Evolutionary conservation across 2,888 invertebrate species (phyloP).

Genomic region (Gerris lacustris): DNA sequence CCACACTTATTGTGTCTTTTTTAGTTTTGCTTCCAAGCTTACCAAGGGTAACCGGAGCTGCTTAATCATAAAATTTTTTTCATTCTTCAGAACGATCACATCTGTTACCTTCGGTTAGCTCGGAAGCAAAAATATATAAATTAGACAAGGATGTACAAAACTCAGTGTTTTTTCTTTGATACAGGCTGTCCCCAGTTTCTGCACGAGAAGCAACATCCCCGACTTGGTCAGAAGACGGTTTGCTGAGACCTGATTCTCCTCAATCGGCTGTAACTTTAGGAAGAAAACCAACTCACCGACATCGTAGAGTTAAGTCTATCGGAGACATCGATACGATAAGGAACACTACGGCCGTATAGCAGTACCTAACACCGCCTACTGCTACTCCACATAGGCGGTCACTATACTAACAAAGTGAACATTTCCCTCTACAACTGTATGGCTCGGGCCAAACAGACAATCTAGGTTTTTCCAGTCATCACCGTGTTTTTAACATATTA

Average conservation of each 20-base stretch:
- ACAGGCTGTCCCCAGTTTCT: constrained; percentile 42
- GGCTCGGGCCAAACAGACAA: too few relatives aligned
- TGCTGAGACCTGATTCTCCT: constrained; percentile 26
- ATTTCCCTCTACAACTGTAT: not conserved
- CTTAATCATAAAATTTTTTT: too few relatives aligned
- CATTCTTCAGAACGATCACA: too few relatives aligned
- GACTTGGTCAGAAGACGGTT: constrained; percentile 34
- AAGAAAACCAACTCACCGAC: constrained; percentile 44
- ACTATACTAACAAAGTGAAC: not conserved
- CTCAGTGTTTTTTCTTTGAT: not conserved
- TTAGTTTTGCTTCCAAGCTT: too few relatives aligned
- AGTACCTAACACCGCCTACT: not conserved
- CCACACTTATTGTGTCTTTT: too few relatives aligned
- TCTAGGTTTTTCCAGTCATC: too few relatives aligned
- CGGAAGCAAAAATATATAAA: too few relatives aligned
- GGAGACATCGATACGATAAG: constrained; percentile 55
- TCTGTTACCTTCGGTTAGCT: too few relatives aligned
- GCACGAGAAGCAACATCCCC: constrained; percentile 42
- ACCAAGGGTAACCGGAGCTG: too few relatives aligned
- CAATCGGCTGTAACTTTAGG: constrained; percentile 24
- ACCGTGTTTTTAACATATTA: too few relatives aligned
- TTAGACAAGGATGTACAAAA: too few relatives aligned
- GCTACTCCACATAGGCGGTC: not conserved
- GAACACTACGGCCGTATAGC: constrained; percentile 39
- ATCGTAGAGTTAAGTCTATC: constrained; percentile 58